phyloP scores from a whole-genome alignment of 2,113 vertebrate species.

The Podiceps cristatus region DNA sequence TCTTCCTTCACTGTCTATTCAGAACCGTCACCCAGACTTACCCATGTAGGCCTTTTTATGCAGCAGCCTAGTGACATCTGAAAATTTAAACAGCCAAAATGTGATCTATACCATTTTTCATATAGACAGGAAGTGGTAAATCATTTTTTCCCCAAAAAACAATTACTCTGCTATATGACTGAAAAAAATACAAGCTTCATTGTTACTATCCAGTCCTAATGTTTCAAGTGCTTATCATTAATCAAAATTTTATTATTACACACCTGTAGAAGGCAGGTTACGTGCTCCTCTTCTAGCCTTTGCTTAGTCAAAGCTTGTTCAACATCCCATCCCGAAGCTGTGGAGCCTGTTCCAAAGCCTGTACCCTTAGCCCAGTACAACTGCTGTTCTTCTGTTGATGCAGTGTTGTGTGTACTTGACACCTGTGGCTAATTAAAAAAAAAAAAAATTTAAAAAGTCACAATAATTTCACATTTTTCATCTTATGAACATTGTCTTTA shows the following conservation, averaged over 20 bases:
- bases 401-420: constrained; percentile 87
- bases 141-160: not conserved
- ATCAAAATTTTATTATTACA: not conserved
- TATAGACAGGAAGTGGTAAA: not conserved
- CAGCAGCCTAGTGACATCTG: not conserved
- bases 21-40: not conserved
- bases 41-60: not conserved
- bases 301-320: constrained; percentile 98
- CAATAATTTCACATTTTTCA: not conserved
- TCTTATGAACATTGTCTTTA: not conserved
- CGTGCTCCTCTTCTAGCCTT: constrained; percentile 96
- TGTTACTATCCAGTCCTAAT: not conserved
- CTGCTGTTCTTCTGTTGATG: constrained; percentile 94
- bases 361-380: constrained; percentile 99
- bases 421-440: constrained; percentile 84
- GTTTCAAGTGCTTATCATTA: not conserved
- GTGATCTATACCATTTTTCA: not conserved
- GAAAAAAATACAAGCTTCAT: not conserved
- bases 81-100: not conserved
- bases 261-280: constrained; percentile 96
- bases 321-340: constrained; percentile 98
- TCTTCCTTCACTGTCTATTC: not conserved
- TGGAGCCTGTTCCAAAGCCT: constrained; percentile 97
- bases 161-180: not conserved
- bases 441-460: not conserved